Percentiles rank a stretch among this genome's conserved stretches.
These are phyloP conservation scores for Telmatochromis brichardi DNA, from an alignment of 2,113 vertebrate species.

Conservation along the genomic window DNA sequence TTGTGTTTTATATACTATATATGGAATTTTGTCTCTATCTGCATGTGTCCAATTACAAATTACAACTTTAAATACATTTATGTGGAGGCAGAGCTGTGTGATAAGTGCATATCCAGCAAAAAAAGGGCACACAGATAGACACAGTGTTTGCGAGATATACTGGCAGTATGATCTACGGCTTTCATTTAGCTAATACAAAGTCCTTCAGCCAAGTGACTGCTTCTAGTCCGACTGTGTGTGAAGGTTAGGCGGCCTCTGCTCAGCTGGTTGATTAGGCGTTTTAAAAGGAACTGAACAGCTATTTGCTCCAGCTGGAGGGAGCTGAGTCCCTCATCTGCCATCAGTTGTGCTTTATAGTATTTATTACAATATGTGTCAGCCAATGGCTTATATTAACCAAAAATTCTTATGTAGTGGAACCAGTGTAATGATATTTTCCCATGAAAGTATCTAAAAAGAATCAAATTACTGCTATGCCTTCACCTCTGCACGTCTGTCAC, in stretches of 20 bases:
- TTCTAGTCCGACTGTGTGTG: conserved; percentile 2
- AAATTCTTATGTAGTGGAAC: neutral
- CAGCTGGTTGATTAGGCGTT: neutral
- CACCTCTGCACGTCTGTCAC: neutral
- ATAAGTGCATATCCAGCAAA: neutral
- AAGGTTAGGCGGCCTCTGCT: neutral
- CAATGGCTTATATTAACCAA: neutral
- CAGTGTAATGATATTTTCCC: neutral
- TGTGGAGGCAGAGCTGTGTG: neutral
- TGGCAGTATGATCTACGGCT: conserved; percentile 35
- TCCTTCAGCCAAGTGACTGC: conserved; percentile 45
- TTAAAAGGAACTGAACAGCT: neutral
- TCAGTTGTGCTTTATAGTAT: neutral
- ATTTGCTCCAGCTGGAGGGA: neutral
- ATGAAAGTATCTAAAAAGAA: neutral
- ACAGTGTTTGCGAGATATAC: neutral
- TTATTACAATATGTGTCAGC: neutral
- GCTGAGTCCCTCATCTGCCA: neutral
- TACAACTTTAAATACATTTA: neutral
- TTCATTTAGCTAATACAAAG: conserved; percentile 35
- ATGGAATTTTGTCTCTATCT: neutral
- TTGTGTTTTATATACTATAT: neutral
- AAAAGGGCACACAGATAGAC: neutral
- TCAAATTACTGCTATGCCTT: neutral
- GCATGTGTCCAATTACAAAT: neutral